A percentile compares a stretch with the other conserved stretches of the same genome.
Evolutionary conservation across 2,797 vertebrate genomes (phyloP).

Genomic region (Phrynocephalus vlangalii): DNA sequence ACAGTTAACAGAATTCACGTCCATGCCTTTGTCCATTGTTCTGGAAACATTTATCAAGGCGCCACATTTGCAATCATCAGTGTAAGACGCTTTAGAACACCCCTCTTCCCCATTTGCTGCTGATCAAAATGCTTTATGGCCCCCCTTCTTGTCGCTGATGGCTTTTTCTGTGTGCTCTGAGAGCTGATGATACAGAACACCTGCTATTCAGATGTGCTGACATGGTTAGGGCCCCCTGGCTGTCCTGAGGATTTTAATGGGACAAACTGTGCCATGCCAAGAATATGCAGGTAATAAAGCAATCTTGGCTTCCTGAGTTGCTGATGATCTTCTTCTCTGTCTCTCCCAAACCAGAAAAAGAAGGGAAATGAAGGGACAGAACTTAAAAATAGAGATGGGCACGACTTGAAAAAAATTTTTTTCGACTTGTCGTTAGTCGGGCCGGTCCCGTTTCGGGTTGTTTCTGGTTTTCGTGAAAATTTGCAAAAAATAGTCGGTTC

Average conservation of each 20-base stretch:
- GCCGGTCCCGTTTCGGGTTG: too few species aligned
- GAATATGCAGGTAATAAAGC: background rate
- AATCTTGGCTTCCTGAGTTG: background rate
- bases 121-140: constrained; percentile 15
- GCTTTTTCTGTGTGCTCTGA: background rate
- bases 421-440: too few species aligned
- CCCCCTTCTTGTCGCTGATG: background rate
- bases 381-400: too few species aligned
- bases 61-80: constrained; percentile 3
- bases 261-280: background rate
- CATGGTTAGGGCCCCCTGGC: background rate
- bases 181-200: constrained; percentile 26
- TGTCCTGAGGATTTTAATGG: background rate
- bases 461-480: too few species aligned
- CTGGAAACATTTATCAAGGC: constrained; percentile 29
- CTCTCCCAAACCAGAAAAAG: background rate
- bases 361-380: background rate
- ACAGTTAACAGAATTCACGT: constrained; percentile 6
- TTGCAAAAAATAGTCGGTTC: too few species aligned
- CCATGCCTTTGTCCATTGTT: constrained; percentile 16
- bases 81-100: constrained; percentile 27
- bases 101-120: constrained; percentile 11
- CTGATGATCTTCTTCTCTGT: background rate
- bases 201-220: constrained; percentile 4
- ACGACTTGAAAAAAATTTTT: too few species aligned